phyloP scores from a whole-genome alignment of 2,888 invertebrate genomes.

The Ichneumoninae sp. region DNA sequence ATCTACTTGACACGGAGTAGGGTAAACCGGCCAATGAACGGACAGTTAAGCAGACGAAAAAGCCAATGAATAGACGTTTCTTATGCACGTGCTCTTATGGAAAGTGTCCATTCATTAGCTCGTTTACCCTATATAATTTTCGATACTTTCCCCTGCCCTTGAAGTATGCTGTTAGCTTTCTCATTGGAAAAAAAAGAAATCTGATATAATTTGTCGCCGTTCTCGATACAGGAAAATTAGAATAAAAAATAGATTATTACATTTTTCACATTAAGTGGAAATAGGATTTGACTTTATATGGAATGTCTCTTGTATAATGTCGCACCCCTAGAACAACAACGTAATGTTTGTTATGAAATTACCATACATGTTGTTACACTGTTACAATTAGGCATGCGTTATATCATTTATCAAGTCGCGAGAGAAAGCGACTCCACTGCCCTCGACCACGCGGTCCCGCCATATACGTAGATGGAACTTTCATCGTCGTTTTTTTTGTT shows the following conservation, averaged over 20 bases:
- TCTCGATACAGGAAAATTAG: background rate
- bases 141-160: background rate
- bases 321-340: background rate
- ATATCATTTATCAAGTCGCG: slow-evolving; percentile 30
- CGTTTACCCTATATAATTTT: background rate
- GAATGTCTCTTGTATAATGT: background rate
- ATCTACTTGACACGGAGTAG: background rate
- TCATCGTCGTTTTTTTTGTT: slow-evolving; percentile 54
- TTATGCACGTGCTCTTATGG: too few relatives aligned
- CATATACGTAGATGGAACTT: slow-evolving; percentile 31
- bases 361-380: background rate
- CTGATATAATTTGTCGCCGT: background rate
- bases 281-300: background rate
- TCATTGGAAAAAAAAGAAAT: background rate
- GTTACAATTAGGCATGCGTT: background rate
- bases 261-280: background rate
- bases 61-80: too few relatives aligned
- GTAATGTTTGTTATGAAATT: background rate
- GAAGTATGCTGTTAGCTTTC: background rate
- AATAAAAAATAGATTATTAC: background rate
- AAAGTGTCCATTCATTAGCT: too few relatives aligned
- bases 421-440: slow-evolving; percentile 59
- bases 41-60: too few relatives aligned
- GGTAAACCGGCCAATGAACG: too few relatives aligned
- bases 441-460: slow-evolving; percentile 26